Base-by-base conservation (phyloP, 1,140 invertebrate species). In the Zaprionus ornatus region DNA sequence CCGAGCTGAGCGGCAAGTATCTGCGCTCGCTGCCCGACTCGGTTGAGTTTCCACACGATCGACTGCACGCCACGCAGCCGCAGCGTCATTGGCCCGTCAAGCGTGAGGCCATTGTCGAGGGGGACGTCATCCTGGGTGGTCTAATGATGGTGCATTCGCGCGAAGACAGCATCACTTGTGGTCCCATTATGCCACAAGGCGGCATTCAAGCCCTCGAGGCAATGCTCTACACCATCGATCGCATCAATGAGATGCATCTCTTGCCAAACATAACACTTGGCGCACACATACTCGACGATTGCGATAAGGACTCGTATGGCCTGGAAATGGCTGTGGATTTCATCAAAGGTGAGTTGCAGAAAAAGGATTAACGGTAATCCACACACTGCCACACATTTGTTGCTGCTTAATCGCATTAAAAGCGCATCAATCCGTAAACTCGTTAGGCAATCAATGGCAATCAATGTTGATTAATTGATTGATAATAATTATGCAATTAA, bases 121-220 rank as follows among this genome's bases (percentile, higher is more conserved):
- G 98, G 0, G 95, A 98, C 77, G 92, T 97, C 1, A 94, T 97
- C 0, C 93, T 99, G 0, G 98, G 98, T 4, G 98, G 97, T 0
- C 93, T 99, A 4, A 98, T 99, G 97, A 99, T 99, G 97, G 96
- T 98, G 0, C 97, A 98, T 90, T 97, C 97, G 80, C 93, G 97
- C n/a, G 96, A 97, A 80, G 96, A 97, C 77, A 93, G 93, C 1
- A 94, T 96, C 13, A 96, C 94, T 3, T 98, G 97, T 83, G 97
- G 97, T 0, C 96, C 96, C 0, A 95, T 98, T 3, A 98, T 98
- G 97, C 96, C 97, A 0, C 97, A 98, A 90, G 97, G 97, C 0
- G 97, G 97, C 4, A 94, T 96, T 1, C 96, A 98, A 86, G 97
- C 97, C 0, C 85, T 98, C 12, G 97, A 98, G 91, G 95, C 95